Base-by-base conservation (phyloP, 2,113 vertebrate species). In the Lathamus discolor region DNA sequence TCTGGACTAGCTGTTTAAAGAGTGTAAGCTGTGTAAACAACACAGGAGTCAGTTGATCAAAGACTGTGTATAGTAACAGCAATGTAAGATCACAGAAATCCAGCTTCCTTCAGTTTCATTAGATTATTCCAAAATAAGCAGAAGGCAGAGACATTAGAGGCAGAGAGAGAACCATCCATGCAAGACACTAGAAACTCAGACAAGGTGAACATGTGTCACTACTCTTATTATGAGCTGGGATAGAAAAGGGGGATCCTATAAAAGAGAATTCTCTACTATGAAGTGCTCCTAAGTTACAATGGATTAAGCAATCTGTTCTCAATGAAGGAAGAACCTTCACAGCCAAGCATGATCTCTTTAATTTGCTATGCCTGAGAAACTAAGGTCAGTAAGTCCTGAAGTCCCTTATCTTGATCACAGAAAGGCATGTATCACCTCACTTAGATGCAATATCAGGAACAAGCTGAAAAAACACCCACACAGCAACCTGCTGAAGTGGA, bases 51-150 rank as follows among this genome's bases (percentile, higher is more conserved):
- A 59, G 46, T 4, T 87, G 81, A 96, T 95, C 81, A 95, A 96
- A 97, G 94, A 79, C 83, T 68, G 9, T 23, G 41, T 83, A 55
- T 33, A 61, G 81, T 70, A 66, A 92, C 69, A 86, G 43, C 43
- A 92, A 54, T 28, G n/a, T 27, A 82, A 92, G 91, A 97, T 95
- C 94, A 95, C 57, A 95, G 48, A 86, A 91, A 49, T 87, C 52
- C 62, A 86, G 33, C 61, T 79, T 82, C 88, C 61, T 93, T 74
- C 68, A 83, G 46, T 78, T 86, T 78, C 69, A 88, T 83, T 74
- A 77, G 8, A 72, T 67, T 88, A 88, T 73, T 96, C 63, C n/a
- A 91, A 83, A 86, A 82, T 39, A 93, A 83, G 64, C 77, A 91
- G 88, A 92, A 90, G 64, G 41, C 48, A 81, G 41, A 94, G 51